Percentiles rank a stretch among this genome's conserved stretches.
phyloP scores from a whole-genome alignment of 2,113 vertebrate genomes.

The Phalacrocorax carbo region DNA sequence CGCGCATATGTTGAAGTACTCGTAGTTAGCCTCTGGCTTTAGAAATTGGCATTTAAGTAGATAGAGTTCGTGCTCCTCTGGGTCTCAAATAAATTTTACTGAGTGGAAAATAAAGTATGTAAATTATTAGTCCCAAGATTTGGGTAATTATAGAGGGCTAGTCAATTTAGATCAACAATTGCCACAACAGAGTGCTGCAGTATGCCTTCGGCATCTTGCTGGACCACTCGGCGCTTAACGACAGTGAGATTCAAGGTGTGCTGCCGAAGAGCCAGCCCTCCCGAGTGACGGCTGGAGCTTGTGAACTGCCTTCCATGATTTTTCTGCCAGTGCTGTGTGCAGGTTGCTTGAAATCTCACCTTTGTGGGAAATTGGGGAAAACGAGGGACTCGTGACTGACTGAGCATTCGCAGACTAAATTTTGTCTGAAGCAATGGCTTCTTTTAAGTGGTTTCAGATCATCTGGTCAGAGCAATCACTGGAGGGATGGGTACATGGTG shows the following conservation, averaged over 20 bases:
- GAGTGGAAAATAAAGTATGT: conserved; percentile 3
- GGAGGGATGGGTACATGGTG: not conserved
- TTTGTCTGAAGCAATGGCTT: not conserved
- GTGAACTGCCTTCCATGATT: not conserved
- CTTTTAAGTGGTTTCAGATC: not conserved
- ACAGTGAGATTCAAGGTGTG: not conserved
- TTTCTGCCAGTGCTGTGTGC: not conserved
- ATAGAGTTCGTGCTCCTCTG: not conserved
- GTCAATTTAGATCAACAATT: not conserved
- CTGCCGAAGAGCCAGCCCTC: not conserved
- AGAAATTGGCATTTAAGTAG: conserved; percentile 30
- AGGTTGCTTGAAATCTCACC: not conserved
- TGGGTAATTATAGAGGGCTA: conserved; percentile 6
- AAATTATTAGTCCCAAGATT: conserved; percentile 9
- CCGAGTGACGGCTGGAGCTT: not conserved
- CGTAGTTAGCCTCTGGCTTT: conserved; percentile 27
- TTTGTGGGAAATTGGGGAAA: not conserved
- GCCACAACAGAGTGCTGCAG: not conserved
- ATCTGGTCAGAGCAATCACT: not conserved
- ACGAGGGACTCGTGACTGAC: not conserved
- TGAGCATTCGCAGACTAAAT: not conserved
- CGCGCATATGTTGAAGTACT: not conserved
- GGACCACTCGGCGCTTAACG: not conserved
- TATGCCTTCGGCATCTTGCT: not conserved
- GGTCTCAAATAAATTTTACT: conserved; percentile 6